Percentiles rank a stretch among this genome's conserved stretches.
These are phyloP conservation scores for Scatophagus argus DNA, from an alignment of 2,113 vertebrate genomes.

Conservation along the genomic window DNA sequence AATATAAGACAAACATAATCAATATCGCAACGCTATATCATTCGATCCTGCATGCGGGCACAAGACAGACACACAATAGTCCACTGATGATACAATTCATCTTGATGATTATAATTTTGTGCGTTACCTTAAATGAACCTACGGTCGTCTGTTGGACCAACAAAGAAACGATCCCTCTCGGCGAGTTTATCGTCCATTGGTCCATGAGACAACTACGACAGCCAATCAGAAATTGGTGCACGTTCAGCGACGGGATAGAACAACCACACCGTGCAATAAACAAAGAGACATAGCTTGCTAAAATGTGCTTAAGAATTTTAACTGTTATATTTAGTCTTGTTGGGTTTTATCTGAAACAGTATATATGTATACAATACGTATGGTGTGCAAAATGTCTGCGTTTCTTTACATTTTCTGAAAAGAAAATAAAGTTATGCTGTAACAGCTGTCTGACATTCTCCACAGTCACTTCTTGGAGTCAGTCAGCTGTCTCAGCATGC, in stretches of 20 bases:
- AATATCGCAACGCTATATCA: not conserved
- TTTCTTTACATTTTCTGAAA: not conserved
- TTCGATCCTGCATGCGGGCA: not conserved
- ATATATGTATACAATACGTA: not conserved
- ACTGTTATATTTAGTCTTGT: not conserved
- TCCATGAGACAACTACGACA: not conserved
- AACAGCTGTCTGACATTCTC: not conserved
- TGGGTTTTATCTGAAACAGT: not conserved
- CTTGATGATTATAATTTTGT: too few species aligned
- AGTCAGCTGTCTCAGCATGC: not conserved
- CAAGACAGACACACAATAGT: rapidly evolving
- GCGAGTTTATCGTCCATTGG: slow-evolving; percentile 33
- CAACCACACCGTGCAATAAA: not conserved
- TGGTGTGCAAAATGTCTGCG: not conserved
- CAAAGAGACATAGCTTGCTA: not conserved
- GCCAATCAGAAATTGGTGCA: slow-evolving; percentile 51
- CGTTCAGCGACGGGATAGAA: slow-evolving; percentile 36
- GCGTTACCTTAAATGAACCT: slow-evolving; percentile 42
- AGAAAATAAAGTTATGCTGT: not conserved
- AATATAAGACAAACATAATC: rapidly evolving
- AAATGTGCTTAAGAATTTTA: not conserved
- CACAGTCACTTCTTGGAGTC: not conserved
- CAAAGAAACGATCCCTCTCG: not conserved
- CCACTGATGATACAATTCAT: not conserved
- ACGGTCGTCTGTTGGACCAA: not conserved